Percentiles rank a stretch among this genome's conserved stretches.
phyloP scores from a whole-genome alignment of 2,113 vertebrate species.

The Cyanoderma ruficeps region DNA sequence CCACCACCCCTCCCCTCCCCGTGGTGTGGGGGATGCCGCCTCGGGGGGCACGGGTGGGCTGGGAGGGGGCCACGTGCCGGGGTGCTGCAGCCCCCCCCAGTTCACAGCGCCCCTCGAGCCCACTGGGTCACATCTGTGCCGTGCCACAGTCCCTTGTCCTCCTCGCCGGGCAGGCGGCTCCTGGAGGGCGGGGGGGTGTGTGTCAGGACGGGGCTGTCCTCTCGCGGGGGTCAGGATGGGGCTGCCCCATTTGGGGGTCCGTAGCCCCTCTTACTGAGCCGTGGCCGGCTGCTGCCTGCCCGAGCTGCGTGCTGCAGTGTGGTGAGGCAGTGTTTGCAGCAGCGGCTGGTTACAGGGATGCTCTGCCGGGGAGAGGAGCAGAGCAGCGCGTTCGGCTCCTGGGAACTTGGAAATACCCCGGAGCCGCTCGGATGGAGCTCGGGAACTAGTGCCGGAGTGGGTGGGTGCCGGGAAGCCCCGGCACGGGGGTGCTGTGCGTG shows the following conservation, averaged over 20 bases:
- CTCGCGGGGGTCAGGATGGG: not conserved
- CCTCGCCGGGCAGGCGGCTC: not conserved
- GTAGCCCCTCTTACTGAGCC: not conserved
- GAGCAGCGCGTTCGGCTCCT: not conserved
- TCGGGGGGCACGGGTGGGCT: not conserved
- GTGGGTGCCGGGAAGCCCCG: not conserved
- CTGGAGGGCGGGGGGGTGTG: not conserved
- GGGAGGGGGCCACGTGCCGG: not conserved
- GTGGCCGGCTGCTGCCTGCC: not conserved
- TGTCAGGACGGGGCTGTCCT: not conserved
- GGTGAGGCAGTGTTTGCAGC: not conserved
- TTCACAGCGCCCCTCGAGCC: not conserved
- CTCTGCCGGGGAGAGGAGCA: not conserved
- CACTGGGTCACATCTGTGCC: not conserved
- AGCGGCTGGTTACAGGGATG: not conserved
- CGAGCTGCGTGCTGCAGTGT: not conserved
- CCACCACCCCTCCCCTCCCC: not conserved
- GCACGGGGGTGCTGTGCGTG: not conserved
- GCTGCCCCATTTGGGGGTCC: not conserved
- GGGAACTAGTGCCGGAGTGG: not conserved
- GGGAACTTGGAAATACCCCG: not conserved
- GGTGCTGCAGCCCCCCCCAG: not conserved
- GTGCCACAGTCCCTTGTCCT: not conserved
- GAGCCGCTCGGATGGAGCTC: not conserved
- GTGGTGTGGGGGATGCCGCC: not conserved